These are phyloP conservation scores for Eurytoma californica DNA, from an alignment of 2,888 invertebrate species.

Conservation along the genomic window DNA sequence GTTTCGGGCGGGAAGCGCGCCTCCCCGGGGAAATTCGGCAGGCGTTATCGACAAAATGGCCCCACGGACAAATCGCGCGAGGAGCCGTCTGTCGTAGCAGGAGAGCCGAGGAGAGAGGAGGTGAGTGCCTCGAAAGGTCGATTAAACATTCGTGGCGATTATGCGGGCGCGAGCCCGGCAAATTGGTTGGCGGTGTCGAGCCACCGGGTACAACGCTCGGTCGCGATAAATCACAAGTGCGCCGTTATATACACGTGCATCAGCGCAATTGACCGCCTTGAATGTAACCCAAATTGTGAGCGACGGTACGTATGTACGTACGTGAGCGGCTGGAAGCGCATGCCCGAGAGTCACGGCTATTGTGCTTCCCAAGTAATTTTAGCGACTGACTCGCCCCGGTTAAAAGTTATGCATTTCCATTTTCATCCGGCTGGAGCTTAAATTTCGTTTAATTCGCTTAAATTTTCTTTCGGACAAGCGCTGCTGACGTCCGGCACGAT, in stretches of 20 bases:
- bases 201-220: background rate
- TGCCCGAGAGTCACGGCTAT: conserved; percentile 9
- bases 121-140: conserved; percentile 35
- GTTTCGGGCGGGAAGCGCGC: background rate
- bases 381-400: conserved; percentile 38
- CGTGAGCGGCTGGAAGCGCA: conserved; percentile 4
- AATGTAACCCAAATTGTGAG: conserved; percentile 48
- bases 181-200: conserved; percentile 45
- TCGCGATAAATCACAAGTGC: conserved; percentile 49
- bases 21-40: conserved; percentile 46
- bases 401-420: conserved; percentile 33
- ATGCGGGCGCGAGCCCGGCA: conserved; percentile 42
- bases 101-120: conserved; percentile 20
- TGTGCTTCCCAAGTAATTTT: conserved; percentile 37
- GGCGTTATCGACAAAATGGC: conserved; percentile 39
- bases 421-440: background rate
- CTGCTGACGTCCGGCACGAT: no score
- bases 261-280: conserved; percentile 50
- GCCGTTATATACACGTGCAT: conserved; percentile 22
- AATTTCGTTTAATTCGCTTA: conserved; percentile 22
- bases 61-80: conserved; percentile 31
- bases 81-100: background rate
- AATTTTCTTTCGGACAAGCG: conserved; percentile 9
- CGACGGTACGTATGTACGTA: conserved; percentile 3
- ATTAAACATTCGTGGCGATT: conserved; percentile 51